These are phyloP conservation scores for Trachelus tabidus DNA, from an alignment of 2,888 invertebrate species.

Conservation along the genomic window DNA sequence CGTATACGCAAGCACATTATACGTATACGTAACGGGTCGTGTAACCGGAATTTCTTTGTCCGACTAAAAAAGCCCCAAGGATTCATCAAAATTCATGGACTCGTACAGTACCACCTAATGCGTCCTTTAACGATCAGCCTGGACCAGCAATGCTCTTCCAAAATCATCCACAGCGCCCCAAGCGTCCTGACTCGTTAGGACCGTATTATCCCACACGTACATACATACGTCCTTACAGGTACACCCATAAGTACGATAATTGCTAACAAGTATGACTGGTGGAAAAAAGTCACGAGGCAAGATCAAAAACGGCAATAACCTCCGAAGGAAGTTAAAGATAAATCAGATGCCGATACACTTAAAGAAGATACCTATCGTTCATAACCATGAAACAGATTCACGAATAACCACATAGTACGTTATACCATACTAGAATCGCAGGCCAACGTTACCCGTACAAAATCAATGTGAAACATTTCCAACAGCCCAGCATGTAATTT, in stretches of 20 bases:
- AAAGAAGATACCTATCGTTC: background rate
- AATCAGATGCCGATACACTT: too few species aligned
- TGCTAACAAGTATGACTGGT: background rate
- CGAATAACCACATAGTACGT: background rate
- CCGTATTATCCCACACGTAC: background rate
- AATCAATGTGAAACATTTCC: background rate
- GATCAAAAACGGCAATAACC: background rate
- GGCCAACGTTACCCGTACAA: background rate
- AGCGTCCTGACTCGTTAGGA: background rate
- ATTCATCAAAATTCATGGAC: conserved; percentile 6
- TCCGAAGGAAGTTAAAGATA: background rate
- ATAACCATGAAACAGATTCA: background rate
- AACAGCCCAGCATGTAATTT: background rate
- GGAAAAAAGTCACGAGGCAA: background rate
- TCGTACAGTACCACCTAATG: background rate
- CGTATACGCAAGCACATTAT: background rate
- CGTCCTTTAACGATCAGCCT: background rate
- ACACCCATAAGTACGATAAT: background rate
- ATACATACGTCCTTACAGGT: background rate
- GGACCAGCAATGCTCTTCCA: background rate
- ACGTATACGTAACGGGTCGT: conserved; percentile 1
- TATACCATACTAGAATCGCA: background rate
- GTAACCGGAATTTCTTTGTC: conserved; percentile 1
- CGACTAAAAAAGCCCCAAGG: background rate
- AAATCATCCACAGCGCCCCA: background rate